Conservation (phyloP, 2,888 invertebrate species). For the Meteorus colon region DNA sequence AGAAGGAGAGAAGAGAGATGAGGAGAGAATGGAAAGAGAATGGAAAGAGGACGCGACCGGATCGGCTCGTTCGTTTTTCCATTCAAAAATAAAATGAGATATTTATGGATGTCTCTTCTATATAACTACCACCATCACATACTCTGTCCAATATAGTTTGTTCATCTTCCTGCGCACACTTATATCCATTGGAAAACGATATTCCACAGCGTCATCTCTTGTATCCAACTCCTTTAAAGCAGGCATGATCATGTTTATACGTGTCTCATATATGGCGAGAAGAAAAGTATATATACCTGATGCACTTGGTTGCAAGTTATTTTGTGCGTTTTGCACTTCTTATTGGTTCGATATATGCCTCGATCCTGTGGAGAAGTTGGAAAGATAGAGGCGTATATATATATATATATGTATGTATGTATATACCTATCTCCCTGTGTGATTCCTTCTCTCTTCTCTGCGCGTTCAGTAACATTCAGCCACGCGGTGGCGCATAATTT, state of each 20-base stretch:
- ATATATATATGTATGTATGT: neutral
- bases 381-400: neutral
- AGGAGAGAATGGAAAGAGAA: conserved; percentile 12
- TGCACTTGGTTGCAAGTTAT: conserved; percentile 7
- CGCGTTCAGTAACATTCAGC: conserved; percentile 8
- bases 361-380: conserved; percentile 36
- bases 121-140: conserved; percentile 26
- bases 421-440: conserved; percentile 19
- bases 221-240: conserved; percentile 38
- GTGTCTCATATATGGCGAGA: conserved; percentile 34
- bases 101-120: conserved; percentile 63
- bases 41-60: conserved; percentile 17
- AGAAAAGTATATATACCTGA: neutral
- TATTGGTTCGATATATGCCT: conserved; percentile 34
- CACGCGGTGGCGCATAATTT: conserved; percentile 55
- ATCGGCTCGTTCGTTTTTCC: conserved; percentile 69
- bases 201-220: conserved; percentile 20
- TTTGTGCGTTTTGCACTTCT: neutral
- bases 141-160: conserved; percentile 34
- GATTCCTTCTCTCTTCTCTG: conserved; percentile 32
- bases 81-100: conserved; percentile 72
- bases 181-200: neutral
- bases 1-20: conserved; percentile 7
- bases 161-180: conserved; percentile 17
- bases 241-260: conserved; percentile 45